Conservation (phyloP, 2,113 vertebrate species). For the Callocephalon fimbriatum region DNA sequence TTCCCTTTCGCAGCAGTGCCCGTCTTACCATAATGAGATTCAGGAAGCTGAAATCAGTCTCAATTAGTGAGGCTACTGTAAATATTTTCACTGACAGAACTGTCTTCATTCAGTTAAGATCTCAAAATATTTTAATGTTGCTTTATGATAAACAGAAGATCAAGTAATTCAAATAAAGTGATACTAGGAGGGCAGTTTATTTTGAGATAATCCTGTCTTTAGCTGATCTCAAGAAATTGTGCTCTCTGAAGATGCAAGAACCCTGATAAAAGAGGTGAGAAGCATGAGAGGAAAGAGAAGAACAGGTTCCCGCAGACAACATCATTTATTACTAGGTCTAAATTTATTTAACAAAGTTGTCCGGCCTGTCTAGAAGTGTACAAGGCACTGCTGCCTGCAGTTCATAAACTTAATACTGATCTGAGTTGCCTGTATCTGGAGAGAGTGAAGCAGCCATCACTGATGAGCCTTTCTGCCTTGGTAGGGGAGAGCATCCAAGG, state of each 20-base stretch:
- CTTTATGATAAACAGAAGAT: conserved; percentile 25
- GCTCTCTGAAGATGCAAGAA: not conserved
- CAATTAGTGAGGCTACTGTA: conserved; percentile 54
- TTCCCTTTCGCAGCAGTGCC: conserved; percentile 20
- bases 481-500: not conserved
- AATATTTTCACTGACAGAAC: conserved; percentile 59
- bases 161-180: conserved; percentile 13
- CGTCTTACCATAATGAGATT: conserved; percentile 16
- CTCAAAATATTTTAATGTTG: conserved; percentile 48
- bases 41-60: conserved; percentile 36
- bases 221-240: not conserved
- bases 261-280: not conserved
- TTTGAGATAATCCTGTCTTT: conserved; percentile 1
- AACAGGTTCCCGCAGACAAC: not conserved
- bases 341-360: not conserved
- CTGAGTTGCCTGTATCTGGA: fast-evolving
- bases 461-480: not conserved
- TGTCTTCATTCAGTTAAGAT: conserved; percentile 44
- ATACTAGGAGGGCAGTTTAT: conserved; percentile 16
- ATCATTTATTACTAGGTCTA: not conserved
- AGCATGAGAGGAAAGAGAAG: not conserved
- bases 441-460: not conserved
- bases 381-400: not conserved
- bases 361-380: not conserved
- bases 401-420: not conserved